phyloP scores from a whole-genome alignment of 2,797 vertebrate species.

The Phrynocephalus vlangalii region DNA sequence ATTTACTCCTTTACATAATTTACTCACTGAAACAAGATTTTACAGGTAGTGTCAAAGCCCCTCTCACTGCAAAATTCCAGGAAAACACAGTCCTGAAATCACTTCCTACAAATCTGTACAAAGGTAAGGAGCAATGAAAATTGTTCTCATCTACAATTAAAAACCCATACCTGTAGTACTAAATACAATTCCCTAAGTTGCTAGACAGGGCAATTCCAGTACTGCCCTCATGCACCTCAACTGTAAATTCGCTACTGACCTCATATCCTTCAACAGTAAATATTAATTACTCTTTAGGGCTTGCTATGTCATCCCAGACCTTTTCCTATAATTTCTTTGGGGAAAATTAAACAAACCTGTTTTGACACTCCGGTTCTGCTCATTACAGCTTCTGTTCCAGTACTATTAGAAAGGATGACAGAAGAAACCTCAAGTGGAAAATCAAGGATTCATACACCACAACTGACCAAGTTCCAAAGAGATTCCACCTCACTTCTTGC shows the following conservation, averaged over 20 bases:
- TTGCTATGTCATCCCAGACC: not conserved
- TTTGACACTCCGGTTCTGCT: too few relatives aligned
- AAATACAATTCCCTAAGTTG: not conserved
- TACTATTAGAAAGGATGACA: not conserved
- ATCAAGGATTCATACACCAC: too few relatives aligned
- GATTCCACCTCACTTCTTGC: too few relatives aligned
- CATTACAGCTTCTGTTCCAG: not conserved
- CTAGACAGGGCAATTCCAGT: too few relatives aligned
- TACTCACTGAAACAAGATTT: not conserved
- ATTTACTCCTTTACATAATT: not conserved
- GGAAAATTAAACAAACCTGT: not conserved
- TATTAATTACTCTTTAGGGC: not conserved
- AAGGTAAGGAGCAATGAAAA: not conserved
- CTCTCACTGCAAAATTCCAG: not conserved
- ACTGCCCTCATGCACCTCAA: too few relatives aligned
- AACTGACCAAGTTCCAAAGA: too few relatives aligned
- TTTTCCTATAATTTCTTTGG: not conserved
- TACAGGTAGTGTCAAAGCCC: not conserved
- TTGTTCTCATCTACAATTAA: not conserved
- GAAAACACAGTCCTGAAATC: not conserved
- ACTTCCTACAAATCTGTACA: not conserved
- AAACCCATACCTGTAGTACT: not conserved
- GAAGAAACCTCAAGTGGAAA: not conserved
- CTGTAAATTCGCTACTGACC: not conserved
- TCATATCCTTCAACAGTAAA: not conserved